Conservation (phyloP, 2,113 vertebrate genomes). For the Bagarius yarrelli region DNA sequence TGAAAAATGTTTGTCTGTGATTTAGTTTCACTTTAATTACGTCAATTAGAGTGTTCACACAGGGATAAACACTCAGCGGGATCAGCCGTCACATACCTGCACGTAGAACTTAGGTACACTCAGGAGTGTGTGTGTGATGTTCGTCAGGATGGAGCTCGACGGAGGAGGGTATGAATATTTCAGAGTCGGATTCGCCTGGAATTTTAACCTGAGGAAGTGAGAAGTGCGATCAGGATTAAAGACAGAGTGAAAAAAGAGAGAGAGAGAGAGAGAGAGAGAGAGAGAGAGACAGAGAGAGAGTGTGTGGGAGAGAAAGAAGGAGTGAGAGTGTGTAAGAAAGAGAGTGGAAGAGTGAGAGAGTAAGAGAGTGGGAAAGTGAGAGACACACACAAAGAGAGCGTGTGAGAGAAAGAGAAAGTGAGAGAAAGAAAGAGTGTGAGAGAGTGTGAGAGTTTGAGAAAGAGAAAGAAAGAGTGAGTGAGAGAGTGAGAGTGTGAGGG, state of each 20-base stretch:
- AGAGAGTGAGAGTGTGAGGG: background rate
- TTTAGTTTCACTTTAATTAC: no score
- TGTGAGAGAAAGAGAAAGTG: background rate
- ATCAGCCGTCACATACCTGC: constrained; percentile 75
- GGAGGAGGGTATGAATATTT: constrained; percentile 96
- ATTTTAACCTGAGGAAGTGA: constrained; percentile 80
- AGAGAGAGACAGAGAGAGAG: constrained; percentile 38
- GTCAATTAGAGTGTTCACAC: no score
- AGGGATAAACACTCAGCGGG: background rate
- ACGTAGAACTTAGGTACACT: constrained; percentile 96
- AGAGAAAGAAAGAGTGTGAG: constrained; percentile 6
- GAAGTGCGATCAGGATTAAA: background rate
- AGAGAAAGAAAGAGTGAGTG: background rate
- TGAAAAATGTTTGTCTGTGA: no score
- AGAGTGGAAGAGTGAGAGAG: no score
- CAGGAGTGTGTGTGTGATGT: constrained; percentile 88
- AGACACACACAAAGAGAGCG: background rate
- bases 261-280: background rate
- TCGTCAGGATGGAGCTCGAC: constrained; percentile 84
- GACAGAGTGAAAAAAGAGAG: background rate
- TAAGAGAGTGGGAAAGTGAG: no score
- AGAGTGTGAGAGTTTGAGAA: constrained; percentile 14
- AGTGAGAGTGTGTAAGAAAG: no score
- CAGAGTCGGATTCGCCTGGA: constrained; percentile 87
- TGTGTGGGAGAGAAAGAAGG: no score